phyloP scores from a whole-genome alignment of 2,888 invertebrate species.

The Cheilosia vulpina region DNA sequence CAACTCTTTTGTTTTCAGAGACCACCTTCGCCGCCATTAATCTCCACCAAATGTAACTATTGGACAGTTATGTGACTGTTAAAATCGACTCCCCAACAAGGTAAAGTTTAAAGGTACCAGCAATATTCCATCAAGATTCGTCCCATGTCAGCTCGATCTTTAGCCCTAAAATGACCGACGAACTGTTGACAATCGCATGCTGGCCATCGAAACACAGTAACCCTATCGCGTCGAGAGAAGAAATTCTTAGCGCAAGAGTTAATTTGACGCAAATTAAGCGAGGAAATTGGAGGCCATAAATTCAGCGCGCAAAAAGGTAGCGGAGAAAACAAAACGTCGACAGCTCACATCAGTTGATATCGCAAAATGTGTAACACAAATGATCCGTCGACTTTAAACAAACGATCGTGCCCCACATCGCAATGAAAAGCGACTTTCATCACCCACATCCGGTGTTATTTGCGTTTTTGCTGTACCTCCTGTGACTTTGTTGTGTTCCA shows the following conservation, averaged over 20 bases:
- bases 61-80: too few species aligned
- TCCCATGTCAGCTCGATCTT: too few species aligned
- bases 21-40: too few species aligned
- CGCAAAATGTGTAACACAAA: slow-evolving; percentile 37
- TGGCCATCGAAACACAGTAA: too few species aligned
- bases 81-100: too few species aligned
- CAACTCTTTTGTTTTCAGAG: too few species aligned
- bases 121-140: too few species aligned
- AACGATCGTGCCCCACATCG: slow-evolving; percentile 43
- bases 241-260: not conserved
- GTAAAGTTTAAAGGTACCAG: too few species aligned
- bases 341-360: slow-evolving; percentile 50
- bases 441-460: slow-evolving; percentile 55
- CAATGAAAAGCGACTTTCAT: slow-evolving; percentile 54
- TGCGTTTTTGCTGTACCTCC: not conserved
- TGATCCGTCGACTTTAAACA: not conserved
- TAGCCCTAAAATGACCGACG: too few species aligned
- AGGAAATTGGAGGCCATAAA: not conserved
- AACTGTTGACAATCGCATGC: too few species aligned
- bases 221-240: too few species aligned
- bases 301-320: not conserved
- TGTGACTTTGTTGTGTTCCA: slow-evolving; percentile 23
- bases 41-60: too few species aligned
- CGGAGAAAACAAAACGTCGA: slow-evolving; percentile 7
- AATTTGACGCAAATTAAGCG: not conserved